These are phyloP conservation scores for Gavia stellata DNA, from an alignment of 2,113 vertebrate species.

Conservation along the genomic window DNA sequence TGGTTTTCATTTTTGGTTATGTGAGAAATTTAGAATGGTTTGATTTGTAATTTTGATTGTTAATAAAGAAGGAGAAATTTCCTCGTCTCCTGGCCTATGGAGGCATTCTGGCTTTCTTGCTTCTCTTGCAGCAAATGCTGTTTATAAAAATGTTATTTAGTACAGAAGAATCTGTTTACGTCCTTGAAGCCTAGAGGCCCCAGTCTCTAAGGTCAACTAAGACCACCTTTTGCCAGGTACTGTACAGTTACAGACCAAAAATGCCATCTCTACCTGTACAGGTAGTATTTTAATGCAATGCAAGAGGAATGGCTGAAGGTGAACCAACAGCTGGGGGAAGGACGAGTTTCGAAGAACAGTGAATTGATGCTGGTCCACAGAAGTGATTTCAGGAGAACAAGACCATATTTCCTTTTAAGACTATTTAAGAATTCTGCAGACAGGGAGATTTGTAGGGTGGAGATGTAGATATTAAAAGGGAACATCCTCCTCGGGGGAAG, in stretches of 20 bases:
- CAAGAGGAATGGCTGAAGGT: background rate
- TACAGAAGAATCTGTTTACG: background rate
- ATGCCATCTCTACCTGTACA: background rate
- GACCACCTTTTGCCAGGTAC: background rate
- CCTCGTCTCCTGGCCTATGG: background rate
- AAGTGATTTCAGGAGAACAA: background rate
- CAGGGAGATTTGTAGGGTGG: background rate
- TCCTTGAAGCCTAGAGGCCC: background rate
- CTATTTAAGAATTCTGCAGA: background rate
- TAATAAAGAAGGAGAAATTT: conserved; percentile 40
- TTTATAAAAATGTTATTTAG: background rate
- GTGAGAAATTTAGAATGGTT: conserved; percentile 69
- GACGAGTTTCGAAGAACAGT: background rate
- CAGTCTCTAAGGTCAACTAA: background rate
- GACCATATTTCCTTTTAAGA: background rate
- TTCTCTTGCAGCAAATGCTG: background rate
- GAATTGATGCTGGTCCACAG: accelerated
- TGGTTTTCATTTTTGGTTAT: conserved; percentile 74
- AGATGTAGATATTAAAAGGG: background rate
- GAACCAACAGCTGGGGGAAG: background rate
- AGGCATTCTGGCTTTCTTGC: conserved; percentile 14
- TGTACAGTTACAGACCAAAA: background rate
- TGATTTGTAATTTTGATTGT: conserved; percentile 70
- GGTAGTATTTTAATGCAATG: background rate
- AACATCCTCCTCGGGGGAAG: background rate